Evolutionary conservation across 2,113 vertebrate species (phyloP), one percentile per base, ranked within the genome.

Genomic region (Thamnophis sirtalis): DNA sequence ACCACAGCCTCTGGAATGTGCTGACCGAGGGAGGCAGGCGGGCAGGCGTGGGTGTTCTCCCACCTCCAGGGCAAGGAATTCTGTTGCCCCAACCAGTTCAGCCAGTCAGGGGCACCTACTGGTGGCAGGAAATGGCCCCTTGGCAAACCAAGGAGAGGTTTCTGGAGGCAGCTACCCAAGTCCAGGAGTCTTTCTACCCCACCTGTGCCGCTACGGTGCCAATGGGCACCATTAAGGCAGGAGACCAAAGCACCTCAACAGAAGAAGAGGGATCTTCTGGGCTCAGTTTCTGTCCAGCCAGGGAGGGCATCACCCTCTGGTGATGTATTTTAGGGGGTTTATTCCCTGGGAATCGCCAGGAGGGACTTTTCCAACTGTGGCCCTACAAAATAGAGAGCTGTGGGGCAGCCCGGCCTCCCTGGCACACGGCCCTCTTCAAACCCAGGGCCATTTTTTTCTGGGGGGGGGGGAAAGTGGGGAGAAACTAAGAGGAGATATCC

Each of bases 1-100:
- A 68, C 9, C 4, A 28, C 26, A 68, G 10, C 4, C 60, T 68
- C 60, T 68, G 60, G 60, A 33, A 73, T 33, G n/a, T 17, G 5
- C 63, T 33, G n/a, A 33, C 63, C 4, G 21, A 48, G 38, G 38
- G 0, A 15, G 73, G 28, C n/a, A 11, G 91, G 6, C 0, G 4
- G 21, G 6, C 19, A 21, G 50, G 68, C 0, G 88, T 43, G 24
- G 4, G 0, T 8, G 49, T 56, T 21, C 0, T 50, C 9, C 73
- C 60, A 26, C 92, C 93, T 86, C 51, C 53, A 33, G 88, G 24
- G 87, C 89, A 93, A 3, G 87, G 84, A 90, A 87, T 7, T 86
- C 93, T 80, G 0, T 0, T 21, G 84, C 68, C 63, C 60, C 91
- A 89, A 63, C 51, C 3, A 48, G 93, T 50, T 85, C 0, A 84